These are phyloP conservation scores for Aradophagus sp. DNA, from an alignment of 1,140 invertebrate genomes.

Conservation along the genomic window DNA sequence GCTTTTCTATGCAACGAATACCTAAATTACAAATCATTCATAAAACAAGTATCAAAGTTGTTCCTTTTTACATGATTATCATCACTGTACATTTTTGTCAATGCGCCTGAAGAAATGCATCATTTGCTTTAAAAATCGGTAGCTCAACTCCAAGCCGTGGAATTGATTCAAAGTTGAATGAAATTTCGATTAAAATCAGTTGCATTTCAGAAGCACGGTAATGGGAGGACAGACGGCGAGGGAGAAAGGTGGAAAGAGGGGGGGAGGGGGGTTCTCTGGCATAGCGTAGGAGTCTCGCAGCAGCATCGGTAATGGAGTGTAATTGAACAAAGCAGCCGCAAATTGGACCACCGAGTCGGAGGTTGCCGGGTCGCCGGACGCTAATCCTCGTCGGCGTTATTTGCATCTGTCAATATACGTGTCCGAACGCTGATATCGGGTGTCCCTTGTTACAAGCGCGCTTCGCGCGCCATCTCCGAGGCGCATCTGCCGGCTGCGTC, in stretches of 20 bases:
- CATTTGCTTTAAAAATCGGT: no score
- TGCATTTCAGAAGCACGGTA: slow-evolving; percentile 11
- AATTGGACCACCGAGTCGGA: slow-evolving; percentile 61
- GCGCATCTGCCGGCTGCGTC: slow-evolving; percentile 24
- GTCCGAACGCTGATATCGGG: slow-evolving; percentile 40
- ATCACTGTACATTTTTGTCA: no score
- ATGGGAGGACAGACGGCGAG: no score
- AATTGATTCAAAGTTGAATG: no score
- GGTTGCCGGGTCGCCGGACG: slow-evolving; percentile 59
- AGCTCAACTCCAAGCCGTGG: no score
- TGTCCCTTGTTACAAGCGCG: slow-evolving; percentile 34
- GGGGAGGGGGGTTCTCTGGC: slow-evolving; percentile 20
- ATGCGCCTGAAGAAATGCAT: no score
- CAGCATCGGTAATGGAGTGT: slow-evolving; percentile 57
- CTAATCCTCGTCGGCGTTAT: slow-evolving; percentile 59
- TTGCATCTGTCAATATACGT: slow-evolving; percentile 60
- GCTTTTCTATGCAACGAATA: no score
- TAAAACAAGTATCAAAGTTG: no score
- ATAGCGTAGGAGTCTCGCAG: slow-evolving; percentile 58
- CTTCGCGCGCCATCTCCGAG: slow-evolving; percentile 1
- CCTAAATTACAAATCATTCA: no score
- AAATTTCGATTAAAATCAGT: slow-evolving; percentile 10
- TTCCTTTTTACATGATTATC: no score
- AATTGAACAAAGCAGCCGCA: slow-evolving; percentile 62
- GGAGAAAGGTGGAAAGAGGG: no score